Conservation (phyloP, 2,888 invertebrate species). For the Colostygia pectinataria region DNA sequence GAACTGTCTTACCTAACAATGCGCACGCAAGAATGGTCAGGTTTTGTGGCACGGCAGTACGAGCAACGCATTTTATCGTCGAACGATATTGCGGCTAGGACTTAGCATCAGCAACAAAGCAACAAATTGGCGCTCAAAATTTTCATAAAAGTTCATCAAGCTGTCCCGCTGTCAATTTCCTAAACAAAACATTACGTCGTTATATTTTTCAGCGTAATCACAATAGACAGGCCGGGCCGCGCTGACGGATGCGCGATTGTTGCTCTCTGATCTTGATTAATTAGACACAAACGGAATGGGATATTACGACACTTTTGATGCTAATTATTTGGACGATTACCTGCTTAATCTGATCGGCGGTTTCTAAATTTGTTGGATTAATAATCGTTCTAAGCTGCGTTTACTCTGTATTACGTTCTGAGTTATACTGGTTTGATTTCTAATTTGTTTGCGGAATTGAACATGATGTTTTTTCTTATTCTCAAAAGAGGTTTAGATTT, state of each 20-base stretch:
- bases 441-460: neutral
- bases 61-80: too few species aligned
- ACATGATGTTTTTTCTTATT: neutral
- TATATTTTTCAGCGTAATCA: slow-evolving; percentile 35
- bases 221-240: slow-evolving; percentile 31
- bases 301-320: slow-evolving; percentile 53
- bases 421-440: neutral
- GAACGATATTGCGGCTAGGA: too few species aligned
- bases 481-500: too few species aligned
- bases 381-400: neutral
- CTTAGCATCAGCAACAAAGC: too few species aligned
- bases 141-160: slow-evolving; percentile 14
- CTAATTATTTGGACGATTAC: slow-evolving; percentile 32
- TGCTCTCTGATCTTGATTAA: slow-evolving; percentile 75
- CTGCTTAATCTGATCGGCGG: slow-evolving; percentile 30
- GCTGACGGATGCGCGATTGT: slow-evolving; percentile 50
- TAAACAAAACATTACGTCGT: slow-evolving; percentile 26
- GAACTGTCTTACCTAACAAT: too few species aligned
- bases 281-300: slow-evolving; percentile 75
- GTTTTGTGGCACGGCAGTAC: too few species aligned
- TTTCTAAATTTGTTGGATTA: slow-evolving; percentile 6
- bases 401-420: neutral
- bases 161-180: slow-evolving; percentile 21
- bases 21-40: too few species aligned
- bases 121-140: neutral